Evolutionary conservation across 23 tunicate genomes (phyloP), one percentile per base, ranked within the genome.

Genomic region (Trididemnum nubilum): DNA sequence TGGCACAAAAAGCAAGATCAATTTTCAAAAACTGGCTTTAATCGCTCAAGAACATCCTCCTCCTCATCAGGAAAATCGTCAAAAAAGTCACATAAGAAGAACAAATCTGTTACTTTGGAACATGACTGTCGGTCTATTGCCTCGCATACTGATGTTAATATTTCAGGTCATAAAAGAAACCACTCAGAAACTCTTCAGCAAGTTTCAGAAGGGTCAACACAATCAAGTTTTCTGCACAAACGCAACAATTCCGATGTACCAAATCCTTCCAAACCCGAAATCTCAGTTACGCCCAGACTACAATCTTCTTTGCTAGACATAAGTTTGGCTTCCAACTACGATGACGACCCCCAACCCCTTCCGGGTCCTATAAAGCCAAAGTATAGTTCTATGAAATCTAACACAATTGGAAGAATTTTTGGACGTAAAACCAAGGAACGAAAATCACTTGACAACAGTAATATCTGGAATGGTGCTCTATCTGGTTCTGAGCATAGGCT

Each of bases 371-470:
- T 7, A 5, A 73, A 73, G 31, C 12, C 21, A 2, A 73, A 73
- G 29, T 15, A 19, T 7, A 5, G 2, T 25, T 73, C 78, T 33
- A 26, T 66, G 50, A 85, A 76, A 40, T 74, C 88, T 0, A 69
- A 80, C 66, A 85, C 88, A 2, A 32, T 85, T 18, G 82, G 88
- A 1, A 64, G 88, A 36, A 5, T 85, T 34, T 85, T 85, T 66
- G 77, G 82, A 22, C 64, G 38, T 21, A 76, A 31, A 29, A 27
- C 2, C 61, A 85, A 76, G 40, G 82, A 85, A 40, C 65, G 88
- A 30, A 73, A 39, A 31, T 73, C 78, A 21, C 33, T 67, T 7
- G 74, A 67, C 5, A 15, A 61, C 5, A n/a, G 67, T 12, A 61
- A 61, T 61, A 12, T 22, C 22, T 61, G 29, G 28, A n/a, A 21